A percentile compares a stretch with the other conserved stretches of the same genome.
These are phyloP conservation scores for Dryadula phaetusa DNA, from an alignment of 2,888 invertebrate species.

Conservation along the genomic window DNA sequence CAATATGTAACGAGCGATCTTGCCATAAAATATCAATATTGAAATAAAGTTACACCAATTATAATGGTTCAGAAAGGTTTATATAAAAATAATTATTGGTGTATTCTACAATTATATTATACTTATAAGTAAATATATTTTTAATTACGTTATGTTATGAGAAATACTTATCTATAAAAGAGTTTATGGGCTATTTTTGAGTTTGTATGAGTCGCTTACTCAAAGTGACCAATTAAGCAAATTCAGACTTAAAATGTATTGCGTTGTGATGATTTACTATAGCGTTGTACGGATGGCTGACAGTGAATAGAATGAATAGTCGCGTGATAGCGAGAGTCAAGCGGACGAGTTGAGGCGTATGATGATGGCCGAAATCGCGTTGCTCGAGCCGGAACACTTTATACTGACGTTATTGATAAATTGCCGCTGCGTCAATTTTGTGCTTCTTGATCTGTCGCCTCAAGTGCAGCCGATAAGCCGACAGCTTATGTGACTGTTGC, in stretches of 20 bases:
- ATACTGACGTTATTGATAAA: slow-evolving; percentile 82
- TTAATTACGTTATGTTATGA: background rate
- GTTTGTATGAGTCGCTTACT: background rate
- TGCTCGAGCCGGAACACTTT: slow-evolving; percentile 76
- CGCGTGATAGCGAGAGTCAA: slow-evolving; percentile 27
- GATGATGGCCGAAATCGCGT: slow-evolving; percentile 70
- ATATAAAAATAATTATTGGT: background rate
- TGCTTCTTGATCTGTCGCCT: slow-evolving; percentile 58
- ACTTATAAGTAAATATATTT: background rate
- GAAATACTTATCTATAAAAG: background rate
- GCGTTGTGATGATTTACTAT: slow-evolving; percentile 24
- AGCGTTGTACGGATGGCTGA: slow-evolving; percentile 22
- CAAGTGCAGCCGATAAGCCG: slow-evolving; percentile 54
- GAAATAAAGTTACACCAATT: too few relatives aligned
- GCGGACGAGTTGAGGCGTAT: slow-evolving; percentile 49
- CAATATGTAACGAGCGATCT: background rate
- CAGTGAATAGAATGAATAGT: slow-evolving; percentile 29
- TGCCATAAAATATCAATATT: background rate
- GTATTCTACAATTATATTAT: background rate
- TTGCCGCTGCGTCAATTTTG: slow-evolving; percentile 72
- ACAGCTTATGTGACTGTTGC: slow-evolving; percentile 56
- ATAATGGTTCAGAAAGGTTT: background rate
- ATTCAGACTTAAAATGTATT: slow-evolving; percentile 14
- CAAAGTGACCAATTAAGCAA: slow-evolving; percentile 6
- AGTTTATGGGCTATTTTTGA: background rate